Conservation (phyloP, 1,140 invertebrate species). For the Carposina sasakii region DNA sequence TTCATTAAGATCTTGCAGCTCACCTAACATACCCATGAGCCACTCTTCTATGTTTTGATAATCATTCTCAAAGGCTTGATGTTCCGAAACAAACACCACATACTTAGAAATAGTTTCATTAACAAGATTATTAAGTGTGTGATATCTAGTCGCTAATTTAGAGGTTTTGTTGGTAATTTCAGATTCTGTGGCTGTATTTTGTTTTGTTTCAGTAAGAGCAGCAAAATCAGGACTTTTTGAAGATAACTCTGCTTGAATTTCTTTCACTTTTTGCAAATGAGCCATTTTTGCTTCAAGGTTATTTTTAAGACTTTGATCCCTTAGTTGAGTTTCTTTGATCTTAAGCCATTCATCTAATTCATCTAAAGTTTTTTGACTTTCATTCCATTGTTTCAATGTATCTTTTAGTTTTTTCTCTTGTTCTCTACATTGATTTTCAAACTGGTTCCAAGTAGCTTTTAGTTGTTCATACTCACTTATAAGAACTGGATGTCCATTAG, state of each 20-base stretch:
- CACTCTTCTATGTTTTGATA: conserved; percentile 84
- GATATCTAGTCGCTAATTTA: conserved; percentile 87
- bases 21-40: conserved; percentile 80
- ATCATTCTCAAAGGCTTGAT: conserved; percentile 85
- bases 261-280: conserved; percentile 86
- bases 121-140: conserved; percentile 86
- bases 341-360: conserved; percentile 88
- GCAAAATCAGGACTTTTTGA: conserved; percentile 82
- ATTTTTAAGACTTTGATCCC: conserved; percentile 92
- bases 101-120: conserved; percentile 87
- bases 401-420: conserved; percentile 80
- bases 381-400: conserved; percentile 82
- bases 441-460: conserved; percentile 83
- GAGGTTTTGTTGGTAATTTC: conserved; percentile 84
- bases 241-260: conserved; percentile 82
- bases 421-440: conserved; percentile 80
- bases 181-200: conserved; percentile 83
- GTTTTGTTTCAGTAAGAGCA: conserved; percentile 79
- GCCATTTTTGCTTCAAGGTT: conserved; percentile 85
- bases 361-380: conserved; percentile 85
- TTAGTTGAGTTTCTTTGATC: conserved; percentile 86
- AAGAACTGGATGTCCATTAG: conserved; percentile 83
- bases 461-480: conserved; percentile 84
- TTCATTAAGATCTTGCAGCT: conserved; percentile 85
- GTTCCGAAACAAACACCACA: conserved; percentile 89